Base-by-base conservation (phyloP, 2,888 invertebrate genomes). In the Andrena hattorfiana region DNA sequence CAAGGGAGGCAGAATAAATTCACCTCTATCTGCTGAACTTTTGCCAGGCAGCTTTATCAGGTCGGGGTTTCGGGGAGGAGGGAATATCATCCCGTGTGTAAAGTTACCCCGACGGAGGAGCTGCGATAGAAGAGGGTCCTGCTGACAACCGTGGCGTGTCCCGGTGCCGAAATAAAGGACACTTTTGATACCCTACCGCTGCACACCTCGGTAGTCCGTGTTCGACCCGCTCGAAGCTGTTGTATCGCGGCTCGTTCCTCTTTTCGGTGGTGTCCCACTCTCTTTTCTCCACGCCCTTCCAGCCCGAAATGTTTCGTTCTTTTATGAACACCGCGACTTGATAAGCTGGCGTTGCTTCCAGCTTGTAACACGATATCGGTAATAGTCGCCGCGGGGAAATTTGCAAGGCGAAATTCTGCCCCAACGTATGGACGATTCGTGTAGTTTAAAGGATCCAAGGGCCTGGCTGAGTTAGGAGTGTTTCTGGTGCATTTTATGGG, bases 121-220 rank as follows among this genome's bases (percentile, higher is more conserved):
- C 56, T 68, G 66, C 80, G 86, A 67, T 54, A 72, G 42, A 42
- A 42, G 72, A 77, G 64, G 72, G 75, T 71, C 73, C 64, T n/a
- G 62, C 66, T 77, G 87, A 83, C 82, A 81, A 75, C 42, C 35
- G 28, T 54, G 75, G n/a, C 10, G 60, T 49, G 68, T 69, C 35
- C 35, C 48, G 62, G 23, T 62, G 80, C 56, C 75, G 79, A 85
- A 86, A 87, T 87, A 87, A 86, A 86, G 71, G 81, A 81, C 62
- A 54, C 59, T 70, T 63, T 67, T 66, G 86, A 80, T 86, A 86
- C 76, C 84, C 68, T 23, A 30, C 16, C 54, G 60, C 32, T 77
- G 54, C 77, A 67, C 30, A 48, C 63, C 60, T 75, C 72, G 83
- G 80, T 86, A 86, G 86, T 85, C 71, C 59, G 56, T 60, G 70